A percentile compares a stretch with the other conserved stretches of the same genome.
Conservation (phyloP, 37 sponge, comb jelly and placozoan genomes). For the Diacarnus erythraeanus region DNA sequence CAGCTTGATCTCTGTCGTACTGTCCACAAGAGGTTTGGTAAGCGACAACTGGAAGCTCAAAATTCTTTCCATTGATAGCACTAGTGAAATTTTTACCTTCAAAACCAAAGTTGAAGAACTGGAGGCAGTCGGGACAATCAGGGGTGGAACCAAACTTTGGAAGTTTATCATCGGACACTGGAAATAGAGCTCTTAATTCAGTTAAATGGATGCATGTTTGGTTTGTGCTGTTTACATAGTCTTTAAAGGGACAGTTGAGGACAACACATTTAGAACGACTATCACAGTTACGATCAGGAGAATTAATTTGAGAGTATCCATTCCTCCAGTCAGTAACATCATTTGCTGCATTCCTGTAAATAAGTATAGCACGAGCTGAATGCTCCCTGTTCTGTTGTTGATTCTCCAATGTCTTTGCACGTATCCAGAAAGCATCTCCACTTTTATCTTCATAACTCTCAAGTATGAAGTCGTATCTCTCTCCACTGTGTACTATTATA, state of each 20-base stretch:
- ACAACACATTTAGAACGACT: constrained; percentile 18
- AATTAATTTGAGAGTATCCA: background rate
- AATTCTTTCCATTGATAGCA: constrained; percentile 43
- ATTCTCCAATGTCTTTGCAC: constrained; percentile 67
- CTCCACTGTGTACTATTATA: constrained; percentile 74
- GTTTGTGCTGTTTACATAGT: constrained; percentile 3
- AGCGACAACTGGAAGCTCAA: constrained; percentile 23
- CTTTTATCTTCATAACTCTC: constrained; percentile 6
- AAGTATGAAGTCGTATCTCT: constrained; percentile 74
- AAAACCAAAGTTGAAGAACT: constrained; percentile 64
- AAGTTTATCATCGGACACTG: background rate
- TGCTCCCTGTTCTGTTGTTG: background rate
- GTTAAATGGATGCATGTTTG: constrained; percentile 43
- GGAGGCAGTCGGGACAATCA: too few species aligned
- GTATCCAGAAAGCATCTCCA: constrained; percentile 35
- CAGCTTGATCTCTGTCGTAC: background rate
- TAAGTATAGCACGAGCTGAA: constrained; percentile 43
- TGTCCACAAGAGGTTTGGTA: constrained; percentile 11
- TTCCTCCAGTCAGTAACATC: background rate
- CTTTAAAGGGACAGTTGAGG: constrained; percentile 71
- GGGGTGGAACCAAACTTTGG: background rate
- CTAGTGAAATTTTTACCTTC: constrained; percentile 17
- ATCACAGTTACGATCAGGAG: background rate
- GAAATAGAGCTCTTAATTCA: constrained; percentile 19
- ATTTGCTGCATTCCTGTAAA: constrained; percentile 10